Base-by-base conservation (phyloP, 2,113 vertebrate genomes). In the Bubo bubo region DNA sequence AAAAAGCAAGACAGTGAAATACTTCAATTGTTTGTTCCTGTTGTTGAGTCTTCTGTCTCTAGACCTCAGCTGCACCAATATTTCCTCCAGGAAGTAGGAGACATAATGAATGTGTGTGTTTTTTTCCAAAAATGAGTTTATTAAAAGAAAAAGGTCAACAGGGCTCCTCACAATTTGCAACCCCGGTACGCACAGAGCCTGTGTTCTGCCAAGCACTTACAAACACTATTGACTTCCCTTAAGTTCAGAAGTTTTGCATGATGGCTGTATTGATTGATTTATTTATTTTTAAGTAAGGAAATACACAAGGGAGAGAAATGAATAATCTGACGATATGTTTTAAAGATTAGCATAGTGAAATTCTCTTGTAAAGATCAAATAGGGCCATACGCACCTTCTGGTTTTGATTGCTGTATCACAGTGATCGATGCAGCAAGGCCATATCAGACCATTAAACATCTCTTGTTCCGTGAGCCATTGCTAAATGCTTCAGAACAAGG, bases 401-500 rank as follows among this genome's bases (percentile, higher is more conserved):
- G 35, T 62, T 97, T 74, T 93, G 97, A 75, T 86, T 84, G 72
- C 80, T 93, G 27, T 63, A 86, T 74, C 82, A 18, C 37, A 45
- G 30, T 92, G 88, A 91, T 95, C 30, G 34, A 93, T 89, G 88
- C 90, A 92, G 73, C 86, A 53, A 91, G 91, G 60, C 79, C 26
- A 2, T 64, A 71, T 81, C 73, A 86, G 76, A 67, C 72, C 96
- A 94, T 96, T 95, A 91, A 96, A 62, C 76, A 85, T 74, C 76
- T 88, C 88, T 83, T 88, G 76, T 93, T 96, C 93, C 58, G 37
- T 75, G 73, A 94, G 73, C 88, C 86, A 75, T 71, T 86, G 91
- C 92, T 94, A 95, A 96, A 95, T 84, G 64, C 75, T 85, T 92
- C 83, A 86, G 68, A 95, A 88, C 45, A 91, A 95, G 86, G 82